These are phyloP conservation scores for Sebastes hubbsi DNA, from an alignment of 2,797 vertebrate genomes.

Conservation along the genomic window DNA sequence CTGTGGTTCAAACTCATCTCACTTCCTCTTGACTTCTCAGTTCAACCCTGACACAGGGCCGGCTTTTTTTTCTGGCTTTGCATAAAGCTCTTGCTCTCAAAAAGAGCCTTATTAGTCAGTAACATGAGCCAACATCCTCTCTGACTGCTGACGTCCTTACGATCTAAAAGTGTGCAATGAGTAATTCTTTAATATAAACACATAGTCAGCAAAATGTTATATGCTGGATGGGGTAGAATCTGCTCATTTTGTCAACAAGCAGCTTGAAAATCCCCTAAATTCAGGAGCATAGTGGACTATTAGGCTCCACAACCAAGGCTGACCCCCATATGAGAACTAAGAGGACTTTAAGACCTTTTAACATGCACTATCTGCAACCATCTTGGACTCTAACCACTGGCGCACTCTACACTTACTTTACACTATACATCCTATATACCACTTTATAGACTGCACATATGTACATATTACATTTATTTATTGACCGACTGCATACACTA, in stretches of 20 bases:
- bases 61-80: slow-evolving; percentile 3
- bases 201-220: background rate
- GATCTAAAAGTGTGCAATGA: background rate
- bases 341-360: too few relatives aligned
- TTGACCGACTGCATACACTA: too few relatives aligned
- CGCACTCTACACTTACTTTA: too few relatives aligned
- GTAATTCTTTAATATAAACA: background rate
- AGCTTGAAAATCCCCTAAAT: background rate
- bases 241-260: background rate
- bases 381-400: too few relatives aligned
- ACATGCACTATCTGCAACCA: too few relatives aligned
- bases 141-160: slow-evolving; percentile 37
- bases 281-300: too few relatives aligned
- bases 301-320: too few relatives aligned
- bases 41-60: slow-evolving; percentile 35
- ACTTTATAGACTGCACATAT: too few relatives aligned
- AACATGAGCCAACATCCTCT: slow-evolving; percentile 66
- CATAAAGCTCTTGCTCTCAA: background rate
- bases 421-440: too few relatives aligned
- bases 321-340: too few relatives aligned
- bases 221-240: background rate
- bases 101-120: slow-evolving; percentile 48
- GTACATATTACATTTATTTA: too few relatives aligned
- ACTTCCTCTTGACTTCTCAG: slow-evolving; percentile 87
- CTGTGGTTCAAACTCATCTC: slow-evolving; percentile 81